Base-by-base conservation (phyloP, 2,888 invertebrate genomes). In the Lithosia quadra region DNA sequence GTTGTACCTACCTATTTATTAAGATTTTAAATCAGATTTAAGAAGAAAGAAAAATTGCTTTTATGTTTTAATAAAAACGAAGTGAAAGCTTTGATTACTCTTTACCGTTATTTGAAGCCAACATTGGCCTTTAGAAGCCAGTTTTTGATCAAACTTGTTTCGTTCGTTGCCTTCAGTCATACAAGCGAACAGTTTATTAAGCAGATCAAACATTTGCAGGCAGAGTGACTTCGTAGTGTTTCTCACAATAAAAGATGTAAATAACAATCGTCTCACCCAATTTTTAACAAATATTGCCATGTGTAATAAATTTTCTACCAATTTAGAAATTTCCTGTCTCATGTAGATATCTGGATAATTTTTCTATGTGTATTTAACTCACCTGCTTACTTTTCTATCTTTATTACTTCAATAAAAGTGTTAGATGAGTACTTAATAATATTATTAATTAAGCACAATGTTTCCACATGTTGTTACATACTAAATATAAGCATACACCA, bases 391-490 rank as follows among this genome's bases (percentile, higher is more conserved):
- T 33, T 13, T 63, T 22, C 13, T 21, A 60, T 24, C 15, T 21
- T 34, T 9, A 8, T n/a, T 15, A 10, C 9, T 28, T 61, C n/a
- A 61, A 43, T 61, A 58, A n/a, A 49, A 24, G 15, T 53, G n/a
- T 62, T 62, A 39, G 60, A 39, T 4, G 24, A 39, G 60, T 62
- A 62, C 62, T 62, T 62, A 62, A 43, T 62, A 49, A n/a, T 62
- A 43, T 28, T 10, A 43, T 11, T 62, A 61, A 58, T n/a, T 49
- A 21, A 49, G 39, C 62, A 62, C 62, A 62, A 24, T 49, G 28
- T 62, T 62, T 62, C 43, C 24, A 62, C 5, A 62, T 49, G 21
- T 49, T 49, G 28, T 82, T 78, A 78, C 72, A 55, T 53, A 60
- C n/a, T 60, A 70, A 68, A 53, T 28, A 60, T 59, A 60, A 18